Evolutionary conservation across 2,888 invertebrate species (phyloP), one percentile per base, ranked within the genome.

Genomic region (Tetragonula carbonaria): DNA sequence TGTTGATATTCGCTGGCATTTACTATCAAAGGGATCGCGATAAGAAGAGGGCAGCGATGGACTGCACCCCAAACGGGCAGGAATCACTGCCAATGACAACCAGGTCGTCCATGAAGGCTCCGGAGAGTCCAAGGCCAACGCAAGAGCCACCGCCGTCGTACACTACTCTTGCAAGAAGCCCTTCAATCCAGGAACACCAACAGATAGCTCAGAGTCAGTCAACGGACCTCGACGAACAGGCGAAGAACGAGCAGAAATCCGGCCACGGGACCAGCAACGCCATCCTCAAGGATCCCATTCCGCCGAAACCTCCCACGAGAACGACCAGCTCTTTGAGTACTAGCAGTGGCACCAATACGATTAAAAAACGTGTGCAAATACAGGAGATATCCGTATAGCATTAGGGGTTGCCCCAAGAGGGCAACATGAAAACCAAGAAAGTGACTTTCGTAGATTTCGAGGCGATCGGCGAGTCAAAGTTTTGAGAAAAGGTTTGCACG

Each of bases 381-480:
- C 97, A 97, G 95, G 97, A 97, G 95, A 97, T 97, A 94, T 97
- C 97, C 82, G 97, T 97, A 94, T 97, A 97, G 96, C 94, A 94
- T 94, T 94, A 94, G 94, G 94, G 94, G 92, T 94, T 94, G 94
- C 93, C 94, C 93, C 93, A 90, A 67, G 93, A 93, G 93, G 94
- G 94, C 93, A 92, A 91, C 91, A 82, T 88, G 72, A 92, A 88
- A 80, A 86, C 92, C 76, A 94, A 94, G 90, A 93, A 93, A 88
- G 94, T 94, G 75, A 94, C 94, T 71, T 94, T 94, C 87, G 92
- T 93, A 78, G 93, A 93, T 73, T 87, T 87, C 75, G 92, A 92
- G 55, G 88, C 86, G 72, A 86, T 89, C 18, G 87, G 88, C 73
- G 91, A 93, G 84, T 93, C 94, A 13, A 90, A 93, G 80, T 93